Evolutionary conservation across 2,888 invertebrate species (phyloP).

Genomic region (Scaptomyza flava): DNA sequence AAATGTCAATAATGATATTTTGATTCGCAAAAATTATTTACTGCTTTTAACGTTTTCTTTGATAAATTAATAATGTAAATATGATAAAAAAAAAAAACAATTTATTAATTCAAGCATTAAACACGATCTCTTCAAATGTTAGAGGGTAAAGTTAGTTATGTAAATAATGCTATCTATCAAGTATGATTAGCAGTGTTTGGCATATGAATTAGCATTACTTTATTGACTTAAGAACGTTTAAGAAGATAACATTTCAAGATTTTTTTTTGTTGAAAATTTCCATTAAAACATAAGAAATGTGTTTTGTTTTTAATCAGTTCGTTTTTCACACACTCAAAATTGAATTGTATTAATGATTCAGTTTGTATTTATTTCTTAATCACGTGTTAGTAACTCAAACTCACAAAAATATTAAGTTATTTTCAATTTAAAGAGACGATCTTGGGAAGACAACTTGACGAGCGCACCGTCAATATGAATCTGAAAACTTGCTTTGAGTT

Average conservation of each 20-base stretch:
- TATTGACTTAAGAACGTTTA: conserved; percentile 1
- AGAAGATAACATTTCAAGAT: neutral
- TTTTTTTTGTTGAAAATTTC: neutral
- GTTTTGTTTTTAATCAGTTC: too few relatives aligned
- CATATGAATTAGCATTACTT: conserved; percentile 16
- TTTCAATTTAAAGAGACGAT: neutral
- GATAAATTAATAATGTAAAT: too few relatives aligned
- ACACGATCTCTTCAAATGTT: neutral
- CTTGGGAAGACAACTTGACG: conserved; percentile 61
- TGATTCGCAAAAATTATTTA: neutral
- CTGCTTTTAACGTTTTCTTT: neutral
- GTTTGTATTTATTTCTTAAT: too few relatives aligned
- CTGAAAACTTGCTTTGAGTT: conserved; percentile 71
- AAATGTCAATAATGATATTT: too few relatives aligned
- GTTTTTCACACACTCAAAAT: too few relatives aligned
- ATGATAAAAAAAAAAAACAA: too few relatives aligned
- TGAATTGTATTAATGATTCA: too few relatives aligned
- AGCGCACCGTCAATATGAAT: conserved; percentile 75
- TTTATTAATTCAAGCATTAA: neutral
- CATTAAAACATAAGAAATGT: neutral
- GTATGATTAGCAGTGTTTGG: conserved; percentile 20
- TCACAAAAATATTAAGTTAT: neutral
- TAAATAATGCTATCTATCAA: conserved; percentile 16
- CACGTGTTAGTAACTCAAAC: too few relatives aligned
- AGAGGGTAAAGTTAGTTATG: conserved; percentile 7